phyloP scores from a whole-genome alignment of 2,888 invertebrate genomes.

The Parelbella ahira region DNA sequence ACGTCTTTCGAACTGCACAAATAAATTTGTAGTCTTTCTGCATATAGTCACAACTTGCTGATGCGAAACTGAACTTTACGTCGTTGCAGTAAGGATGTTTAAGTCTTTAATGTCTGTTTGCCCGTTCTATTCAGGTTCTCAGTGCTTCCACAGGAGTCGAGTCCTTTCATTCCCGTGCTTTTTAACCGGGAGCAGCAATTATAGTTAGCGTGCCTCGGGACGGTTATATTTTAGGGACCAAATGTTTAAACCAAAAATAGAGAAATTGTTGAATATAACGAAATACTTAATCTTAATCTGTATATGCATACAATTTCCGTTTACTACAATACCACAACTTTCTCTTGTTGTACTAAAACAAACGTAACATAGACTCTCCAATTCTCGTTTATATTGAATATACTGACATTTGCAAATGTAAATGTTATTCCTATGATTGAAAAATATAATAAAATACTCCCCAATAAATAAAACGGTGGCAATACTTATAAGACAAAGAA shows the following conservation, averaged over 20 bases:
- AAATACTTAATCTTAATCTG: neutral
- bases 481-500: no score
- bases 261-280: neutral
- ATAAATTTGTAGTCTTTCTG: slow-evolving; percentile 15
- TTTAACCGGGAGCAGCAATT: slow-evolving; percentile 71
- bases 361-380: no score
- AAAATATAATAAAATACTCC: no score
- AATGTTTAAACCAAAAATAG: slow-evolving; percentile 36
- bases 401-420: no score
- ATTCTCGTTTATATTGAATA: no score
- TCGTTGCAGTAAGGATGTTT: slow-evolving; percentile 31
- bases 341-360: no score
- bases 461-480: no score
- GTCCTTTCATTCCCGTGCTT: slow-evolving; percentile 68
- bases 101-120: slow-evolving; percentile 32
- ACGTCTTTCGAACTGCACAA: slow-evolving; percentile 1
- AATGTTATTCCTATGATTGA: no score
- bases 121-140: slow-evolving; percentile 46
- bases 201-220: slow-evolving; percentile 65
- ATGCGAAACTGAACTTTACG: slow-evolving; percentile 23
- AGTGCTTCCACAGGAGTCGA: slow-evolving; percentile 56
- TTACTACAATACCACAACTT: no score
- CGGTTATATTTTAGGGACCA: slow-evolving; percentile 56
- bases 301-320: no score
- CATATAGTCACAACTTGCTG: slow-evolving; percentile 10